Evolutionary conservation across 2,888 invertebrate species (phyloP), one percentile per base, ranked within the genome.

Genomic region (Sesia bembeciformis): DNA sequence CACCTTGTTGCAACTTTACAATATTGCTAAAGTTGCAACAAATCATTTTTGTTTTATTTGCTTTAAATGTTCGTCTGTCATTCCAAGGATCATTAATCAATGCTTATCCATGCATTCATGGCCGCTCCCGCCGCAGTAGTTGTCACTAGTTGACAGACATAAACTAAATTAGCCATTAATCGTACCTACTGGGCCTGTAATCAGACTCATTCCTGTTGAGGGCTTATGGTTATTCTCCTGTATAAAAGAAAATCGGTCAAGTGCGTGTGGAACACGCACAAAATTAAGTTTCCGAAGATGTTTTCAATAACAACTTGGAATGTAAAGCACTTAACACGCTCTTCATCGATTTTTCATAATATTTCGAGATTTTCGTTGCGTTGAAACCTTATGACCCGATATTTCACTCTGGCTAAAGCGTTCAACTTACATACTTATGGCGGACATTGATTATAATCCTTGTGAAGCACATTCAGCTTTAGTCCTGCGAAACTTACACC

Each of bases 61-160:
- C 82, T 83, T 85, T 72, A 71, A 75, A 79, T 76, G 70, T 76
- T 69, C 67, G 69, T 64, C 58, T 75, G 70, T 78, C 79, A 80
- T 84, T 85, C 78, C 85, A 86, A 85, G 86, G 86, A 85, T 74
- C 77, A 84, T 84, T 84, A 83, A 81, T 84, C 72, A 72, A 69
- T 58, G 72, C 78, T 75, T 73, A 54, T 56, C 60, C 66, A 67
- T 64, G 56, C 53, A 56, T 60, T 62, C 23, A 23, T 60, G 56
- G 57, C 60, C n/a, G n/a, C n/a, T n/a, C n/a, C n/a, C n/a, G n/a
- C n/a, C 64, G 63, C 59, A 57, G 55, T 62, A 63, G 59, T 58
- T 60, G 60, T 59, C 8, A 23, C 50, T 38, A 7, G 40, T 4
- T 49, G 51, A 50, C 53, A 61, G 53, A 58, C 2, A 23, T 23